Base-by-base conservation (phyloP, 2,888 invertebrate species). In the Nemoura dubitans region DNA sequence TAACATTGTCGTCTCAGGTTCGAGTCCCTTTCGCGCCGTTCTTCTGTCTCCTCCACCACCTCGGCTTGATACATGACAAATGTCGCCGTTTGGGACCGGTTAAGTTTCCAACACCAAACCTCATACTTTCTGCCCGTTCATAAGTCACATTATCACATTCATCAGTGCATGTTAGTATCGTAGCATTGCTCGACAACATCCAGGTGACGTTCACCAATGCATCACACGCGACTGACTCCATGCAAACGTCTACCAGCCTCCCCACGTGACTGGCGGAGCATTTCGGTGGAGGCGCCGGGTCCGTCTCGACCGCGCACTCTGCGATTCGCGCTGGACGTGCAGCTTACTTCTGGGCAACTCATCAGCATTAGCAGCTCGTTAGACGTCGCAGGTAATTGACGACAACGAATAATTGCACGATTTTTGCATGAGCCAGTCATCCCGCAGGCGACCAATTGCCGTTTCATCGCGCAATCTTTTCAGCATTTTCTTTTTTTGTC, bases 1-100 rank as follows among this genome's bases (percentile, higher is more conserved):
- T 78, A 28, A 78, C 78, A 78, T 78, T 78, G 78, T 78, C 78
- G 78, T 78, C 78, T 78, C 78, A 26, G 28, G 78, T 78, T 78
- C 78, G 78, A 78, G 27, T 78, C 78, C 28, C 59, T 10, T 59
- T 78, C 78, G 78, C 5, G 27, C n/a, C 78, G 7, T 21, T 10
- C 21, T 7, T 78, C 28, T 78, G 28, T 78, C 28, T 78, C n/a
- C 27, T 78, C 28, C 78, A 25, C 78, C 26, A 78, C 5, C 78
- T 21, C 28, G 36, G 10, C 36, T 36, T 59, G 59, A 59, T 59
- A 7, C 6, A 14, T 59, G 59, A 59, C 14, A 59, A 59, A 59
- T 59, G 14, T 59, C 59, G 59, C 1, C 59, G 59, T 59, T 59
- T 14, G 59, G 36, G 59, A 59, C 59, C 59, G 59, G 59, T 59